A percentile compares a stretch with the other conserved stretches of the same genome.
phyloP scores from a whole-genome alignment of 2,888 invertebrate species.

The Ophraella communa region DNA sequence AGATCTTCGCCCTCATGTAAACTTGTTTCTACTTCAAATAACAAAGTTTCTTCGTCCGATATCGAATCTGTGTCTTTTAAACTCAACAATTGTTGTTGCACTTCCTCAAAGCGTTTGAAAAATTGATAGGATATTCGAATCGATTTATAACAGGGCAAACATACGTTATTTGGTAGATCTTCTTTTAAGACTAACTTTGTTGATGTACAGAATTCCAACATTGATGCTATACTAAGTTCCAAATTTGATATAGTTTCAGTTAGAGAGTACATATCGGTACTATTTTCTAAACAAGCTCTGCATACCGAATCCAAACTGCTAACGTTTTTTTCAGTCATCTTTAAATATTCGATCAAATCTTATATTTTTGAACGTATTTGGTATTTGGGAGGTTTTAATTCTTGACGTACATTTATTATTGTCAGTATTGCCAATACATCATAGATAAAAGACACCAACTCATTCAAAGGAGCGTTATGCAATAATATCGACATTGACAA shows the following conservation, averaged over 20 bases:
- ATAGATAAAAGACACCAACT: too few species aligned
- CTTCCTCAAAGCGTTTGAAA: not conserved
- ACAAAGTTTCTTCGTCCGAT: not conserved
- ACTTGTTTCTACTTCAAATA: not conserved
- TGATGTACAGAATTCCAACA: slow-evolving; percentile 2
- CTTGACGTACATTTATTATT: too few species aligned
- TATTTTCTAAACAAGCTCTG: not conserved
- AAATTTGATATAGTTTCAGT: too few species aligned
- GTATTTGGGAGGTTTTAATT: too few species aligned
- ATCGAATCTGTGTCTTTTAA: not conserved
- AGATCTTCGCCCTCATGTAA: not conserved
- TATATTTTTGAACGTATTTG: too few species aligned
- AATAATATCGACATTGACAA: too few species aligned
- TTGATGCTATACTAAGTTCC: not conserved
- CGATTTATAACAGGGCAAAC: not conserved
- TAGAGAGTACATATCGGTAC: not conserved
- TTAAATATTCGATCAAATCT: too few species aligned
- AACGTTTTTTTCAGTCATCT: not conserved
- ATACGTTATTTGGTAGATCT: not conserved
- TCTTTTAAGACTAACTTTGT: not conserved
- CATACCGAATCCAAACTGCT: not conserved
- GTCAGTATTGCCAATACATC: too few species aligned
- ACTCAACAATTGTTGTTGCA: not conserved
- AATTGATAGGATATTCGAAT: not conserved
- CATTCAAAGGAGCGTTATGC: too few species aligned